Percentiles rank a stretch among this genome's conserved stretches.
Conservation (phyloP, 2,888 invertebrate genomes). For the Polylopha cassiicola region DNA sequence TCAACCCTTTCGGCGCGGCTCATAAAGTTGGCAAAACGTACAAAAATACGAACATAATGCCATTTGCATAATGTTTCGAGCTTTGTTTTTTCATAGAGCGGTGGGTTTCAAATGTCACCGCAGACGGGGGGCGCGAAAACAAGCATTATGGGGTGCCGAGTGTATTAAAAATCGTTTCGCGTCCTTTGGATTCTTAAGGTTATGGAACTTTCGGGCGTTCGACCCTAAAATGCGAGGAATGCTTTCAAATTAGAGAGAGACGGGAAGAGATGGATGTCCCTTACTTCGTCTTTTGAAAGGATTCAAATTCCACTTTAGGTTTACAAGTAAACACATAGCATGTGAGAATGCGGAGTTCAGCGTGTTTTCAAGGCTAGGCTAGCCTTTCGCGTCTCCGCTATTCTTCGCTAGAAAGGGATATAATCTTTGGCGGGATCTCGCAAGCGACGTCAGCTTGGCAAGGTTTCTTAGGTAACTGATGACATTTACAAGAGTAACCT, state of each 20-base stretch:
- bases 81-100: conserved; percentile 74
- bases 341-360: conserved; percentile 16
- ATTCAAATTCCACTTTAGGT: background rate
- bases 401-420: conserved; percentile 20
- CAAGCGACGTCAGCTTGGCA: conserved; percentile 12
- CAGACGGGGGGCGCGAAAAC: conserved; percentile 68
- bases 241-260: conserved; percentile 10
- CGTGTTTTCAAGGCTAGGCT: conserved; percentile 14
- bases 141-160: conserved; percentile 68
- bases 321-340: conserved; percentile 3
- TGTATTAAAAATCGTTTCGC: conserved; percentile 73
- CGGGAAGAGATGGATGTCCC: conserved; percentile 11
- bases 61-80: conserved; percentile 75
- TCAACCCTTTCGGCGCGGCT: conserved; percentile 70
- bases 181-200: conserved; percentile 72
- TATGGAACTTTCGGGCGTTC: conserved; percentile 52
- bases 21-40: conserved; percentile 72
- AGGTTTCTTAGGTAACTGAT: conserved; percentile 11
- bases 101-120: conserved; percentile 74
- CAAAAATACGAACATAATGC: conserved; percentile 74
- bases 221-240: conserved; percentile 29
- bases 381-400: conserved; percentile 10
- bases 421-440: conserved; percentile 16
- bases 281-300: conserved; percentile 1
- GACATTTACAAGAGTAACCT: conserved; percentile 12